Base-by-base conservation (phyloP, 1,140 invertebrate genomes). In the Episyrphus balteatus region DNA sequence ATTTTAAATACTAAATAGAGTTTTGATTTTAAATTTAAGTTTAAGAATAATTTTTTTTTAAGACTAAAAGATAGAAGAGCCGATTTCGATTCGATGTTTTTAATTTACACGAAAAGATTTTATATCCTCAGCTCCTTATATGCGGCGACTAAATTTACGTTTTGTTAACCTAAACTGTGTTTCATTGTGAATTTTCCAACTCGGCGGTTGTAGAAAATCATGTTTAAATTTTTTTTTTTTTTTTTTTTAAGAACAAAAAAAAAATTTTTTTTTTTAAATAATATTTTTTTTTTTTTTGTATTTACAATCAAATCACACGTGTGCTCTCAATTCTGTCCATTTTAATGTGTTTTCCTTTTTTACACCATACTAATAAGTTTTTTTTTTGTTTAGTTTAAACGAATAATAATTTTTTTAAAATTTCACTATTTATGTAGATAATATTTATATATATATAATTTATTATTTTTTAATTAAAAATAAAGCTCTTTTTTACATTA, bases 301-400 rank as follows among this genome's bases (percentile, higher is more conserved):
- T 43, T 26, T 43, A 43, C 42, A 43, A 32, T 43, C 42, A 43
- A 43, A 43, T 43, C 42, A 43, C 42, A 43, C 18, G 42, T 43
- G 42, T 21, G 18, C 42, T 26, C 18, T 43, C 26, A 17, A 18
- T 43, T 43, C 17, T 43, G 41, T 26, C 8, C 21, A 26, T 5
- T 5, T 26, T 3, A 8, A 26, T 26, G 21, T 26, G 3, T 8
- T 26, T 26, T 26, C 8, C 8, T 26, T 43, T 43, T 32, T 13
- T 26, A 43, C 17, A 17, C 42, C 17, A 7, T 43, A n/a, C 5
- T 31, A 11, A 26, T 26, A 6, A 43, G 31, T 21, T 43, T 43
- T 7, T 36, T 36, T n/a, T 21, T 43, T 43, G 14, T 36, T 36
- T n/a, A 36, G 5, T 36, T n/a, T n/a, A 15, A 5, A 36, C 12